phyloP scores from a whole-genome alignment of 2,888 invertebrate species.

The Cantharis rustica region DNA sequence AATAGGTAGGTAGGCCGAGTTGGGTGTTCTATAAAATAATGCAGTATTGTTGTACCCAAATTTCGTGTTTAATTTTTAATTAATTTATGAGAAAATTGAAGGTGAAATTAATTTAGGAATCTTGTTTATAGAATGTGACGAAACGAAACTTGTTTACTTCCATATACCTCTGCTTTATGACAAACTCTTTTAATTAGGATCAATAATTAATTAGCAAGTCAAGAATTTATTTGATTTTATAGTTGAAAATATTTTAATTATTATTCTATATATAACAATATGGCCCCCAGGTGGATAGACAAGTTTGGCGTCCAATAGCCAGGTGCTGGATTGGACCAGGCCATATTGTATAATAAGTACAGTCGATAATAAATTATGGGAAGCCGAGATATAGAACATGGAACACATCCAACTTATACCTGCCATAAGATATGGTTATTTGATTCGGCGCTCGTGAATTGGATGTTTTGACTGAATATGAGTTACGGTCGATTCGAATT shows the following conservation, averaged over 20 bases:
- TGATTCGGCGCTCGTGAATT: constrained; percentile 34
- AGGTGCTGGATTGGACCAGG: constrained; percentile 37
- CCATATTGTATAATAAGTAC: constrained; percentile 42
- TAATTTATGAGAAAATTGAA: background rate
- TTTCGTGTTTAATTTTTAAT: background rate
- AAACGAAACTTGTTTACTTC: background rate
- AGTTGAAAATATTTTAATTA: background rate
- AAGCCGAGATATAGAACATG: constrained; percentile 35
- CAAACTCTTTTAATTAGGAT: background rate
- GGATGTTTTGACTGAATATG: constrained; percentile 38
- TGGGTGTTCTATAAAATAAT: background rate
- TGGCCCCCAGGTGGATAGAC: constrained; percentile 35
- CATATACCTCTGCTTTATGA: background rate
- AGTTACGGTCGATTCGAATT: constrained; percentile 30
- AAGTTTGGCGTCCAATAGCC: constrained; percentile 36
- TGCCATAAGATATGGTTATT: constrained; percentile 37
- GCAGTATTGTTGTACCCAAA: background rate
- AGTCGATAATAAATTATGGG: constrained; percentile 40
- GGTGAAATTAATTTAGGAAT: background rate
- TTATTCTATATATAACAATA: constrained; percentile 18
- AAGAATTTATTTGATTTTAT: background rate
- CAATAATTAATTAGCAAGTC: background rate
- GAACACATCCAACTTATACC: constrained; percentile 37
- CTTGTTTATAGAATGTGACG: background rate
- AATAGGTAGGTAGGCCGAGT: background rate